Evolutionary conservation across 2,797 vertebrate genomes (phyloP).

Genomic region (Hafferia zeledoni): DNA sequence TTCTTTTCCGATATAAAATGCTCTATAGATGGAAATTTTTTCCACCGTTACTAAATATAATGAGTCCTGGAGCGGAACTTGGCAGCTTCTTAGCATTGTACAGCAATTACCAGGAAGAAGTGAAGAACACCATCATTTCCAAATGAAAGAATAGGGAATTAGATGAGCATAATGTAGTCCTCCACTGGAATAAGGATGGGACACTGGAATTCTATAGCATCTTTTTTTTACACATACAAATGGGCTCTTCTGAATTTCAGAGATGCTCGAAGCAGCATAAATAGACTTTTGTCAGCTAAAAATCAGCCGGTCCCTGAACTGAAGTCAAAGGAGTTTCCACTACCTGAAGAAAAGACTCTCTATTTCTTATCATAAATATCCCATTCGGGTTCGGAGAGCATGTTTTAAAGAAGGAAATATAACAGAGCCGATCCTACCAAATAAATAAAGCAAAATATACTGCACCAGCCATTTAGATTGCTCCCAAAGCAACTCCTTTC

Average conservation of each 20-base stretch:
- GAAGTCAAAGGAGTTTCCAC: background rate
- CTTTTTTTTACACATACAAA: slow-evolving; percentile 45
- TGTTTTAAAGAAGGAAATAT: background rate
- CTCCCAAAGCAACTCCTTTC: slow-evolving; percentile 26
- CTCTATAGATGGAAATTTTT: slow-evolving; percentile 7
- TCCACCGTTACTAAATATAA: slow-evolving; percentile 36
- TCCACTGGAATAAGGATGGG: slow-evolving; percentile 19
- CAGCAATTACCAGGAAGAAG: slow-evolving; percentile 35
- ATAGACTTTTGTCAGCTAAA: slow-evolving; percentile 26
- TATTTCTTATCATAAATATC: slow-evolving; percentile 34
- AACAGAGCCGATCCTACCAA: background rate
- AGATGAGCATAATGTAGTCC: slow-evolving; percentile 1
- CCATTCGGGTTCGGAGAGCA: background rate
- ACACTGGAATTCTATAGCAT: slow-evolving; percentile 29
- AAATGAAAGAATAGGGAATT: slow-evolving; percentile 51
- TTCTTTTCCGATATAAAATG: background rate
- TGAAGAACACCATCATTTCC: slow-evolving; percentile 37
- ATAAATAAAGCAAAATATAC: slow-evolving; percentile 52
- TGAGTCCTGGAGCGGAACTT: slow-evolving; percentile 46
- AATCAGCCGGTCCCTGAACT: background rate
- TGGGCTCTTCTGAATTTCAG: slow-evolving; percentile 14
- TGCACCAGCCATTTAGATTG: slow-evolving; percentile 10
- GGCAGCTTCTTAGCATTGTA: slow-evolving; percentile 34
- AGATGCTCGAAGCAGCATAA: slow-evolving; percentile 5
- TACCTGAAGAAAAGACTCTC: background rate